These are phyloP conservation scores for Platerodrilus igneus DNA, from an alignment of 2,888 invertebrate species.

Conservation along the genomic window DNA sequence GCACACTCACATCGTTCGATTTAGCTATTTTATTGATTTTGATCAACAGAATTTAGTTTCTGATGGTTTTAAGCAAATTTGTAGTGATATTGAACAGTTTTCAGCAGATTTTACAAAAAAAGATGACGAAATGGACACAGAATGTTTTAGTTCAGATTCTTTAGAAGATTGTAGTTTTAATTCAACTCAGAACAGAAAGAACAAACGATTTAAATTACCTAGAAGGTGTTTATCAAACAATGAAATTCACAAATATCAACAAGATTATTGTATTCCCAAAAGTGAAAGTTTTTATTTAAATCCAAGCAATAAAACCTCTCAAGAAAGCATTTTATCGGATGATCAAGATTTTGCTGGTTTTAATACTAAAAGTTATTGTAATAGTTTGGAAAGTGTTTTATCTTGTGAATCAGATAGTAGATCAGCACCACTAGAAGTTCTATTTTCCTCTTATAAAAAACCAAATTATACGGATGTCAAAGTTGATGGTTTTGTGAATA, in stretches of 20 bases:
- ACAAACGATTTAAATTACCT: conserved; percentile 52
- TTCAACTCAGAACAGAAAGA: conserved; percentile 34
- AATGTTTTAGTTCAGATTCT: conserved; percentile 75
- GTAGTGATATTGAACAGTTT: conserved; percentile 46
- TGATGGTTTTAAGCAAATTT: conserved; percentile 42
- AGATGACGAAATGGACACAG: conserved; percentile 54
- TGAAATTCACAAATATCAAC: conserved; percentile 57
- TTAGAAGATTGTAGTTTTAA: conserved; percentile 64
- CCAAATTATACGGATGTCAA: conserved; percentile 15
- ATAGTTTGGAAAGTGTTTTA: conserved; percentile 74
- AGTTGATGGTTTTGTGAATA: conserved; percentile 25
- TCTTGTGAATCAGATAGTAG: conserved; percentile 76
- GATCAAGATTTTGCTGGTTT: conserved; percentile 47
- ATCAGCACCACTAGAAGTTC: conserved; percentile 70
- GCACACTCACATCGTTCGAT: conserved; percentile 52
- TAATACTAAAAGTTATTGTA: conserved; percentile 58
- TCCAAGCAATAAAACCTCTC: conserved; percentile 63
- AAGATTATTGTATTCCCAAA: conserved; percentile 49
- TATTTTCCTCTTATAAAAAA: conserved; percentile 50
- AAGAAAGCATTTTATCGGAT: conserved; percentile 73
- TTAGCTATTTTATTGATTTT: conserved; percentile 63
- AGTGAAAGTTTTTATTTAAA: conserved; percentile 80
- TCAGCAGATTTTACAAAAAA: conserved; percentile 41
- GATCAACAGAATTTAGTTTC: conserved; percentile 48
- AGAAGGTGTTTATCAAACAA: conserved; percentile 72